Percentiles rank a stretch among this genome's conserved stretches.
Evolutionary conservation across 2,113 vertebrate species (phyloP).

Genomic region (Sminthopsis crassicaudata): DNA sequence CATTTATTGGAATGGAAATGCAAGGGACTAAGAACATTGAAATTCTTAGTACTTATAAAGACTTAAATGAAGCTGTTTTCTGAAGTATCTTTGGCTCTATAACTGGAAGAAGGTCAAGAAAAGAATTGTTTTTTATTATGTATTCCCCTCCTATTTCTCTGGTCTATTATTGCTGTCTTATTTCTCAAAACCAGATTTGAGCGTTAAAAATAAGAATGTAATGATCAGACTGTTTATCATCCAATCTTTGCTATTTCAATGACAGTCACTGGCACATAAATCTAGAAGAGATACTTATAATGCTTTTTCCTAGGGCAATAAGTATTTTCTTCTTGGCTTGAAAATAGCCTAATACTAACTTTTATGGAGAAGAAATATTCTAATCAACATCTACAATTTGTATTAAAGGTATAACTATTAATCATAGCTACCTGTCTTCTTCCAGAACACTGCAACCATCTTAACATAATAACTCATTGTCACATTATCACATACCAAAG

Average conservation of each 20-base stretch:
- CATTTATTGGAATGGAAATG: not conserved
- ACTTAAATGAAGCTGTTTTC: not conserved
- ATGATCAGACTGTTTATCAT: not conserved
- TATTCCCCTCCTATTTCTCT: not conserved
- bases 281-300: not conserved
- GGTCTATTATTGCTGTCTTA: not conserved
- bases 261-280: not conserved
- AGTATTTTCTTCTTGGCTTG: not conserved
- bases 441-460: not conserved
- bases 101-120: not conserved
- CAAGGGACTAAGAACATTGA: not conserved
- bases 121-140: not conserved
- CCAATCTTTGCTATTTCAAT: not conserved
- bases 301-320: not conserved
- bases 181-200: not conserved
- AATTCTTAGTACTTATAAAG: not conserved
- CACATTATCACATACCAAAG: not conserved
- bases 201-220: not conserved
- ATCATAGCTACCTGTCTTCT: not conserved
- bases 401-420: not conserved
- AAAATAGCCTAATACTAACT: not conserved
- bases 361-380: not conserved
- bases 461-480: not conserved
- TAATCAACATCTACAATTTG: not conserved
- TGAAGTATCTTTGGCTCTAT: not conserved